Base-by-base conservation (phyloP, 2,797 vertebrate genomes). In the Antennarius maculatus region DNA sequence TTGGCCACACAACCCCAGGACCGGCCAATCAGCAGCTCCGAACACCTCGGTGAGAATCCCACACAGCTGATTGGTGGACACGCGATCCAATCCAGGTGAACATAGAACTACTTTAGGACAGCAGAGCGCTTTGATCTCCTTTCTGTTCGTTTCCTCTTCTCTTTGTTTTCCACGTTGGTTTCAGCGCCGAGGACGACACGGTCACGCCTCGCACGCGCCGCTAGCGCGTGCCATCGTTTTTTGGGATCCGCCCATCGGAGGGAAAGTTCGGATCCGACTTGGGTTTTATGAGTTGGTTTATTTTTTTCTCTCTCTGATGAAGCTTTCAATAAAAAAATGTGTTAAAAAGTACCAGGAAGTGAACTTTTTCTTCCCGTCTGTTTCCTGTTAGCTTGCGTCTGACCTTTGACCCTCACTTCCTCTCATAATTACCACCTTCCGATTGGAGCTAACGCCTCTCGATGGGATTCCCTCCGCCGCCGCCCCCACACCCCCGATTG, bases 261-360 rank as follows among this genome's bases (percentile, higher is more conserved):
- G 96, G 23, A 23, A 97, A 95, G 95, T 96, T 96, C 95, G 91
- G 93, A 95, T 95, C 94, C 94, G 94, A 95, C 92, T 96, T 96
- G 91, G 95, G 92, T 96, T 97, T 92, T 84, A 89, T 91, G 87
- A 92, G 81, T 89, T 89, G 79, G 80, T 89, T 81, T 90, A 85
- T 94, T 95, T 84, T 4, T 76, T 7, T 51, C 43, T 87, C 81
- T 96, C 95, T 97, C 96, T 96, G 94, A 98, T 95, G 95, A 97
- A 95, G 95, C 96, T 98, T 98, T 97, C 95, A 97, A 98, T 97
- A 97, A 98, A 94, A 92, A 93, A 92, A 82, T 64, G 43, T 83
- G 84, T 77, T 69, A 87, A 91, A 92, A 88, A 87, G 66, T 62
- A 78, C 52, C 62, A 51, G 59, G 48, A 55, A 66, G 73, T 34